Conservation (phyloP, 1,140 invertebrate species). For the Aplysia californica region DNA sequence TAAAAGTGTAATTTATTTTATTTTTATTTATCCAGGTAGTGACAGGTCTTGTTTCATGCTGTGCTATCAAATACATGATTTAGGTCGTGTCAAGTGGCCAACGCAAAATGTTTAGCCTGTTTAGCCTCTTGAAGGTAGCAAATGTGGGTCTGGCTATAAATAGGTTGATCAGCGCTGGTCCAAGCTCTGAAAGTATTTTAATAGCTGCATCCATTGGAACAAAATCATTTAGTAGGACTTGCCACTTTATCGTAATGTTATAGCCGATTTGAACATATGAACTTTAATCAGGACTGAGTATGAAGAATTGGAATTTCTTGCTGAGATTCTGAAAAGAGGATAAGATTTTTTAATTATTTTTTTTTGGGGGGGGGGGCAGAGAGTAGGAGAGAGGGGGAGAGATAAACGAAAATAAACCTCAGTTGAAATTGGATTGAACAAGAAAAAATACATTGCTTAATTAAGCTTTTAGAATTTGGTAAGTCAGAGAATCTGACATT, state of each 20-base stretch:
- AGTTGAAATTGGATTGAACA: neutral
- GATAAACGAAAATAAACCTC: neutral
- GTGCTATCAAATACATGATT: no score
- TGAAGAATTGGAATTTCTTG: neutral
- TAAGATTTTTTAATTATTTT: neutral
- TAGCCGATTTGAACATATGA: neutral
- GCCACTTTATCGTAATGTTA: neutral
- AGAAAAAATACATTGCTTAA: no score
- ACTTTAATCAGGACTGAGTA: neutral
- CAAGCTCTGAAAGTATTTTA: neutral
- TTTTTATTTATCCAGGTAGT: no score
- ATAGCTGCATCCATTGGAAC: neutral
- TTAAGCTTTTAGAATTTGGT: neutral
- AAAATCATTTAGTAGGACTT: neutral
- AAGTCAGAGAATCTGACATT: neutral
- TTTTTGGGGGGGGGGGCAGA: neutral
- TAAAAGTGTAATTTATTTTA: no score
- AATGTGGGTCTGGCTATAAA: neutral
- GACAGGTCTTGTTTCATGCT: no score
- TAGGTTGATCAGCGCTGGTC: neutral
- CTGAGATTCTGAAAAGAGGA: neutral
- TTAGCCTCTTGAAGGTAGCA: no score
- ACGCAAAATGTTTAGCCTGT: no score
- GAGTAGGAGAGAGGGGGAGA: neutral
- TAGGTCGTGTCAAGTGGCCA: no score